Evolutionary conservation across 2,797 vertebrate genomes (phyloP).

Genomic region (Gadopsis bispinosus): DNA sequence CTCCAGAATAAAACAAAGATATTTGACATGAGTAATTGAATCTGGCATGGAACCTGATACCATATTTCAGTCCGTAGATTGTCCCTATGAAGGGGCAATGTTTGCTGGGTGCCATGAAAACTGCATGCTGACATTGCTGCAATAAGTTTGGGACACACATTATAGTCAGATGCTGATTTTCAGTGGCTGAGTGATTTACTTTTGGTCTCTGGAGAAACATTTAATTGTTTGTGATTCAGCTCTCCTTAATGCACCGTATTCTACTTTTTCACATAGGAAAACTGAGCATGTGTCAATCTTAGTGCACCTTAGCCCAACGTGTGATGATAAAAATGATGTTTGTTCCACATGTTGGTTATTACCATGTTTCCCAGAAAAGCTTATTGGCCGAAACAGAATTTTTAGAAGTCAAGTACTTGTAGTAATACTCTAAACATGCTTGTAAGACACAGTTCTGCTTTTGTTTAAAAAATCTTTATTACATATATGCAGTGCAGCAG

Average conservation of each 20-base stretch:
- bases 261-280: background rate
- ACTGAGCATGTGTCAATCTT: background rate
- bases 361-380: background rate
- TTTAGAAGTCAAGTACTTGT: background rate
- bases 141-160: background rate
- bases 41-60: background rate
- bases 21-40: background rate
- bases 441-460: slow-evolving; percentile 10
- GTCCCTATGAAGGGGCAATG: background rate
- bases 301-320: background rate
- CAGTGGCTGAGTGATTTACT: background rate
- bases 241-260: background rate
- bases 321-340: background rate
- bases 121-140: background rate
- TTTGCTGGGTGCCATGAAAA: no score
- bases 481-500: slow-evolving; percentile 49
- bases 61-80: background rate
- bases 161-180: slow-evolving; percentile 10
- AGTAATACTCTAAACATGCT: background rate
- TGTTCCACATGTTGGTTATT: slow-evolving; percentile 1
- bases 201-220: background rate
- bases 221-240: background rate
- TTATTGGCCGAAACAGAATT: background rate
- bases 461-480: slow-evolving; percentile 68
- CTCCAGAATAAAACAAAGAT: background rate